Base-by-base conservation (phyloP, 2,113 vertebrate species). In the Toxotes chatareus region DNA sequence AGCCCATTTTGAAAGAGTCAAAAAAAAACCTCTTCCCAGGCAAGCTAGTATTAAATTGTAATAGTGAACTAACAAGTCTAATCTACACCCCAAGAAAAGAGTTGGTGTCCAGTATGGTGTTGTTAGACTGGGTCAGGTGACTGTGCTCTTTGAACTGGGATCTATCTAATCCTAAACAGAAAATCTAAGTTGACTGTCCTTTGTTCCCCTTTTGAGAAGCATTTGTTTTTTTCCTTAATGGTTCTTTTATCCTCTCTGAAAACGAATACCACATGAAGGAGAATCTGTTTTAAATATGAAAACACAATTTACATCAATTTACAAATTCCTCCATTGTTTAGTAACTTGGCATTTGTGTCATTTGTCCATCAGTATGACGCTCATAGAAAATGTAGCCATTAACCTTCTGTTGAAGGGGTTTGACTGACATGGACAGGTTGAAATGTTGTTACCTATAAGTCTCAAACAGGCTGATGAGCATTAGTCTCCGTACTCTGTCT, bases 1-100 rank as follows among this genome's bases (percentile, higher is more conserved):
- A 93, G 94, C 94, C 94, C 93, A 92, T 96, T 96, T 94, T 93
- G 91, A 90, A 94, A 93, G 94, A 96, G 94, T 95, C 92, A 94
- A 95, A 95, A 95, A 96, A 27, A 27, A 27, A 27, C 1, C 87
- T 95, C 89, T 82, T 79, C 77, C 44, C 84, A 71, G 79, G 82
- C 59, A 84, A 79, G 73, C 47, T 68, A 8, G 74, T 88, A 93
- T 91, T 91, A 91, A 93, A 94, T 90, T 94, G 91, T 94, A 62
- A 84, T 67, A 89, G 92, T 93, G 82, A 93, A 86, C 91, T 94
- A 95, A 95, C 93, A 94, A 92, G 78, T 88, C 84, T 87, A 87
- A 94, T 94, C 85, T 92, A 93, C 93, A 88, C 79, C 55, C 82
- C 60, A 56, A 69, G 55, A 85, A 44, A n/a, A 67, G 23, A 80